These are phyloP conservation scores for Luperina nickerlii DNA, from an alignment of 2,888 invertebrate genomes.

Conservation along the genomic window DNA sequence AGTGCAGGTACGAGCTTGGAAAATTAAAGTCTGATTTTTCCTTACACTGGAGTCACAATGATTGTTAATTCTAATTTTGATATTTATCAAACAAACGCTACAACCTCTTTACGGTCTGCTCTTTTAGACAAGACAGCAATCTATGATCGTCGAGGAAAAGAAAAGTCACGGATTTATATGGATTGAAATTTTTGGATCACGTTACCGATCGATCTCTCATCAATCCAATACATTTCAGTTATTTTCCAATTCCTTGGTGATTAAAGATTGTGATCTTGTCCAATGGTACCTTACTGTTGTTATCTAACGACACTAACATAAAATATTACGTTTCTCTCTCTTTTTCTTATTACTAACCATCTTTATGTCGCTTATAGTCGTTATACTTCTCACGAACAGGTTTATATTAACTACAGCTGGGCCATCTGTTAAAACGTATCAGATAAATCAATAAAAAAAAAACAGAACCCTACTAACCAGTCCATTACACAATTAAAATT, in stretches of 20 bases:
- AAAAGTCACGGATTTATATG: constrained; percentile 34
- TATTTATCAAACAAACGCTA: constrained; percentile 63
- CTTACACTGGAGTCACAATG: constrained; percentile 22
- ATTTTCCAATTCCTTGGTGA: constrained; percentile 22
- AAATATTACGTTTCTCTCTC: constrained; percentile 25
- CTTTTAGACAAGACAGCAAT: constrained; percentile 26
- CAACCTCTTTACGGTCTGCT: constrained; percentile 59
- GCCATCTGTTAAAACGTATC: constrained; percentile 93
- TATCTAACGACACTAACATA: constrained; percentile 57
- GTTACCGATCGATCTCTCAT: neutral
- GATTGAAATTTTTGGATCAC: constrained; percentile 12
- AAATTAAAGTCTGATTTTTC: constrained; percentile 42
- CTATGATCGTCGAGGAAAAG: constrained; percentile 17
- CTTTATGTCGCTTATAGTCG: constrained; percentile 99
- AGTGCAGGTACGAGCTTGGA: constrained; percentile 62
- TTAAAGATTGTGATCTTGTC: constrained; percentile 20
- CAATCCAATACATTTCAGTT: constrained; percentile 29
- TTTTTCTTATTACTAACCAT: constrained; percentile 95
- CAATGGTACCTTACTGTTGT: constrained; percentile 21
- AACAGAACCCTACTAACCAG: constrained; percentile 16
- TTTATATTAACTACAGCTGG: constrained; percentile 99
- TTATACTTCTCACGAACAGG: constrained; percentile 99
- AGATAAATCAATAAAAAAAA: constrained; percentile 53
- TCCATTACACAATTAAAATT: constrained; percentile 30
- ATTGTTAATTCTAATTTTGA: constrained; percentile 22